Conservation (phyloP, 2,888 invertebrate genomes). For the Sarcophaga variegata region DNA sequence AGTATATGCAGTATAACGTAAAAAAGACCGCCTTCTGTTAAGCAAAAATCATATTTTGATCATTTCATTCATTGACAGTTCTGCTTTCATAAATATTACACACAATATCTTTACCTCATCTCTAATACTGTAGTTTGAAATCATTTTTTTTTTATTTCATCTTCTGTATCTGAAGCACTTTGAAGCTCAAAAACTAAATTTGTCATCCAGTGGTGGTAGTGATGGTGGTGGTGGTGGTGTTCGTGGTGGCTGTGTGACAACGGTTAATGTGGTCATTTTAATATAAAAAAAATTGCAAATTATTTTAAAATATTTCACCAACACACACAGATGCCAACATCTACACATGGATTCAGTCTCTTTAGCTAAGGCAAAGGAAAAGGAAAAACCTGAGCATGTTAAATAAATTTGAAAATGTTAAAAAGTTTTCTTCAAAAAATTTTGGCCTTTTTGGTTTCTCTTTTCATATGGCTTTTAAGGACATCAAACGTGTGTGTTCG, state of each 20-base stretch:
- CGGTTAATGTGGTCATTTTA: conserved; percentile 58
- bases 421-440: neutral
- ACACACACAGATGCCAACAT: neutral
- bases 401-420: neutral
- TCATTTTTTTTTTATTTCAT: neutral
- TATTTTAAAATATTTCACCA: neutral
- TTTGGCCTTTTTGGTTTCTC: neutral
- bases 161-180: conserved; percentile 25
- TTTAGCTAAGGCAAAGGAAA: neutral
- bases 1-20: no score
- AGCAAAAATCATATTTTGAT: no score
- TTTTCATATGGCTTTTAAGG: neutral
- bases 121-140: neutral
- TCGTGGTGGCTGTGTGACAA: conserved; percentile 22
- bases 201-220: conserved; percentile 34
- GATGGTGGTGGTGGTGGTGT: no score
- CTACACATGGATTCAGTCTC: neutral
- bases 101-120: neutral
- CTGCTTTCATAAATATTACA: neutral
- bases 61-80: no score
- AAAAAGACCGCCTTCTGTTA: no score
- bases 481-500: neutral
- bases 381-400: neutral
- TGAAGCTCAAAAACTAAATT: conserved; percentile 42
- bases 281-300: conserved; percentile 7